Evolutionary conservation across 1,140 invertebrate species (phyloP), one percentile per base, ranked within the genome.

Genomic region (Ips typographus): DNA sequence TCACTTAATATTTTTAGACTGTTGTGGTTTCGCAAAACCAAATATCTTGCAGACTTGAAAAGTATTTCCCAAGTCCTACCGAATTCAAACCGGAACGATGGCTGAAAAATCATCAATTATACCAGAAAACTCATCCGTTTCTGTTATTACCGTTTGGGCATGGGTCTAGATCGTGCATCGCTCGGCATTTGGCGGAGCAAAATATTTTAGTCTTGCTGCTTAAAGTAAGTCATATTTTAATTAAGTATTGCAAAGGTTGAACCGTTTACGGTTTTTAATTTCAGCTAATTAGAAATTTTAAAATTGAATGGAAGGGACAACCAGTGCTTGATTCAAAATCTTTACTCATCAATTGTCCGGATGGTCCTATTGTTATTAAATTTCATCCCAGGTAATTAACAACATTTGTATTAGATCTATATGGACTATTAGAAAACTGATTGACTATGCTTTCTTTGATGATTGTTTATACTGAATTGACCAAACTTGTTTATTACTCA

Each of bases 11-110:
- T 36, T 85, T 87, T 56, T 76, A 97, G 94, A 95, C 93, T 0
- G 87, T 92, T 1, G 85, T 94, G 8, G 91, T 96, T 3, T 94
- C 93, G 7, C 91, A 95, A 76, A 97, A 96, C 77, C 92, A 93
- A 85, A 81, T 94, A 1, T 84, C 87, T 0, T 93, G 88, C 72
- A 84, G 89, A 42, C 79, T 91, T 49, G 82, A 86, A 0, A 81
- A 91, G 73, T 90, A 94, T 79, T 92, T 94, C 70, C 71, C 82
- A 2, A 78, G 89, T 22, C 88, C 94, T 1, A 69, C 89, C 53
- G 65, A 79, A 49, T 95, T 94, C 75, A 81, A 86, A 51, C 93
- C 93, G 0, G 91, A 94, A 75, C 83, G 93, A 49, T 94, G 92
- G 92, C 75, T 92, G 1, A 84, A 84, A 55, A 80, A 78, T 51